Percentiles rank a stretch among this genome's conserved stretches.
Evolutionary conservation across 2,797 vertebrate species (phyloP).

Genomic region (Alca torda): DNA sequence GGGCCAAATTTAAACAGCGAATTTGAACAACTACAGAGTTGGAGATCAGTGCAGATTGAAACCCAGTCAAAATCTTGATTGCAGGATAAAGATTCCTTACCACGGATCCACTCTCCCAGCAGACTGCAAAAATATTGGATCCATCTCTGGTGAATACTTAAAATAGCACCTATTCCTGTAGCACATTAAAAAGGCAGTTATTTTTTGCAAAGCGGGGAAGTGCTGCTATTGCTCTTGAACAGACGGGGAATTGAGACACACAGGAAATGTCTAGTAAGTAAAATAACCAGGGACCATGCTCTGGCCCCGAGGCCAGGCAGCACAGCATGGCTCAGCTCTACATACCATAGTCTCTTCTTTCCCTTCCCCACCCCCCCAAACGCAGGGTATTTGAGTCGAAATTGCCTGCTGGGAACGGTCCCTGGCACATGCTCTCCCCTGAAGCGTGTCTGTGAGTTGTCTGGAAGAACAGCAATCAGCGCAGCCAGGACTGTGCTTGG

Average conservation of each 20-base stretch:
- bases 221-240: not conserved
- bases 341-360: constrained; percentile 11
- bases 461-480: constrained; percentile 16
- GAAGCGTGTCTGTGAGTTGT: constrained; percentile 1
- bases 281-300: constrained; percentile 27
- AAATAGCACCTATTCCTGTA: constrained; percentile 52
- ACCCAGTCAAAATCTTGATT: not conserved
- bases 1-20: not conserved
- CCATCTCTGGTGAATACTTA: not conserved
- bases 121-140: not conserved
- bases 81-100: not conserved
- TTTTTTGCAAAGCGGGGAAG: not conserved
- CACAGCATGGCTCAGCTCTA: not conserved
- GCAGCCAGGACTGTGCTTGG: not conserved
- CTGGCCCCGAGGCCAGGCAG: constrained; percentile 4
- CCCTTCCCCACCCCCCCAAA: not conserved
- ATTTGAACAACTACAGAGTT: not conserved
- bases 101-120: not conserved
- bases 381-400: not conserved
- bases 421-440: constrained; percentile 11
- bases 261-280: constrained; percentile 46
- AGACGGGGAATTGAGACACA: constrained; percentile 11
- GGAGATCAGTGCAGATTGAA: not conserved
- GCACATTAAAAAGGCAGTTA: not conserved
- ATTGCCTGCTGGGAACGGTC: constrained; percentile 24